A percentile compares a stretch with the other conserved stretches of the same genome.
phyloP scores from a whole-genome alignment of 2,888 invertebrate species.

The Macrosiphum euphorbiae region DNA sequence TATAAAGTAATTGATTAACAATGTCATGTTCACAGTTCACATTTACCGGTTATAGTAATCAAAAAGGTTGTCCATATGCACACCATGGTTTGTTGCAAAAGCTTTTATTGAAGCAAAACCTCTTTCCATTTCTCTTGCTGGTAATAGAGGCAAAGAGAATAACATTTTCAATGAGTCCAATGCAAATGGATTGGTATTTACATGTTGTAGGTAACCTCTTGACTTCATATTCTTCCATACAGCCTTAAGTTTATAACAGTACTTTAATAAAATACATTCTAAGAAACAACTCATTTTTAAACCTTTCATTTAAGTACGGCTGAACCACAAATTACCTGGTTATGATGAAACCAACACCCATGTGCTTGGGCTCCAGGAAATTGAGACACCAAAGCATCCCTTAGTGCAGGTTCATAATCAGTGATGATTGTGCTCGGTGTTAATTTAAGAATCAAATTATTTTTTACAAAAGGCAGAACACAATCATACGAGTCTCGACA shows the following conservation, averaged over 20 bases:
- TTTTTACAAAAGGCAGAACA: background rate
- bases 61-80: too few species aligned
- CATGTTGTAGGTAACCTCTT: too few species aligned
- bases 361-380: background rate
- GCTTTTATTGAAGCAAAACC: too few species aligned
- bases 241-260: background rate
- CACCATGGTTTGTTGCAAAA: too few species aligned
- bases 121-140: too few species aligned
- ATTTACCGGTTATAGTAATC: too few species aligned
- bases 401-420: background rate
- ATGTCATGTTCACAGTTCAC: too few species aligned
- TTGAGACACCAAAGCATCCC: background rate
- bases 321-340: too few species aligned
- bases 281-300: background rate
- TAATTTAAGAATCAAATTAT: background rate
- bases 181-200: too few species aligned
- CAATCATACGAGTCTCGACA: background rate
- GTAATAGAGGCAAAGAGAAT: too few species aligned
- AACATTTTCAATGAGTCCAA: too few species aligned
- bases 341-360: background rate
- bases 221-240: background rate
- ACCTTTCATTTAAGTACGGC: background rate
- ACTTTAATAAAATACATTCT: background rate
- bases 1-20: too few species aligned
- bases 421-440: background rate